Base-by-base conservation (phyloP, 2,888 invertebrate species). In the Meteorus cinctellus region DNA sequence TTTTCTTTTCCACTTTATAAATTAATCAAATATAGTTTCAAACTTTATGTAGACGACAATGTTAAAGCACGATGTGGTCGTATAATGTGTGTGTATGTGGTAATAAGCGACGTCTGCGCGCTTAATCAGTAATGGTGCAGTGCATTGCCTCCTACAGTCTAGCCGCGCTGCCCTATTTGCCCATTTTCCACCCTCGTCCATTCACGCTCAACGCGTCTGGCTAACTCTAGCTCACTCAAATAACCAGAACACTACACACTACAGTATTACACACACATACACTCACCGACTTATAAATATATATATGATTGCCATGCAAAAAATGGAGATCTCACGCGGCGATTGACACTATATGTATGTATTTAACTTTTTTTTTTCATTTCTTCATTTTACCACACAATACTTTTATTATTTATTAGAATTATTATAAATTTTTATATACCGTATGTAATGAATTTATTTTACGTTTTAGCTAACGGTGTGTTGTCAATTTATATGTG, bases 101-200 rank as follows among this genome's bases (percentile, higher is more conserved):
- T 71, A 71, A 59, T 51, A 69, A 69, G 77, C 76, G 78, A 55
- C 78, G 82, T 81, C 80, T 79, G 81, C 78, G 78, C 82, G 81
- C 80, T 78, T 84, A 84, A 86, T 85, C 83, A 83, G 81, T 83
- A 84, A 86, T 85, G 71, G 27, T 84, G 84, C 83, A 80, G 85
- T 84, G 81, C 84, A 84, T 86, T 85, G 85, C 84, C 84, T 83
- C 82, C 82, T 80, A 76, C 81, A 81, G 83, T 84, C 83, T 83
- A 84, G 82, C 81, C 85, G 79, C 77, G 78, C 80, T 86, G 84
- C 79, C 86, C 86, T 84, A 85, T 86, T 86, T 86, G 84, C 84
- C 86, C 86, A 86, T 86, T 86, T 86, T 86, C 83, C 81, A 83
- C 82, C 83, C 83, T 82, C 80, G 75, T 75, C 76, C 70, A 76